Base-by-base conservation (phyloP, 2,888 invertebrate species). In the Thereva nobilitata region DNA sequence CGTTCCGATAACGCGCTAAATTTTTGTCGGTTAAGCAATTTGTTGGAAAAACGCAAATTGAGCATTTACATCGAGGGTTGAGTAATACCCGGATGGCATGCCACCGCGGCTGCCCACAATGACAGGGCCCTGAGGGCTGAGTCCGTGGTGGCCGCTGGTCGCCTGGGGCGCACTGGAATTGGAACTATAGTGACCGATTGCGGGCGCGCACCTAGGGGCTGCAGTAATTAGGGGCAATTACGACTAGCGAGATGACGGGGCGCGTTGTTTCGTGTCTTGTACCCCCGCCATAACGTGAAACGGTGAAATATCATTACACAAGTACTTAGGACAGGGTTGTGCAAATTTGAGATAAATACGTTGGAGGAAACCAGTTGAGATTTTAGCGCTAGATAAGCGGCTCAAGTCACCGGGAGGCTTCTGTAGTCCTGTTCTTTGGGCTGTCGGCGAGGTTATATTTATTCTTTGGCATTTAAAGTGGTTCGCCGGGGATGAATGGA, bases 11-110 rank as follows among this genome's bases (percentile, higher is more conserved):
- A 68, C 68, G 68, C 68, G 70, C 68, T 67, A 70, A 70, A 68
- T 70, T 70, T 70, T 70, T 70, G 70, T 68, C 70, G 70, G 70
- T 70, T 70, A 70, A 70, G 70, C 70, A 70, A 70, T 70, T 70
- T 70, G 70, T 70, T 70, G 68, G 68, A 70, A 70, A 67, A 66
- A 70, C 70, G 70, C 70, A 70, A 70, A 70, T 66, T 67, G 70
- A 68, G 70, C 70, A 70, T 70, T 70, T 70, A 68, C 68, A 67
- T 69, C 57, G 68, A 69, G 68, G 69, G 67, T 61, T 69, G 67
- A 69, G 52, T 69, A 69, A 69, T 69, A 67, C 54, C 37, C 59
- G 40, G 64, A 67, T 64, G 57, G 53, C 68, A 69, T 69, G 68
- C 68, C 59, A 69, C 38, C 57, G 47, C 59, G 59, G 47, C 59